Percentiles rank a stretch among this genome's conserved stretches.
phyloP scores from a whole-genome alignment of 2,888 invertebrate genomes.

The Lysandra bellargus region DNA sequence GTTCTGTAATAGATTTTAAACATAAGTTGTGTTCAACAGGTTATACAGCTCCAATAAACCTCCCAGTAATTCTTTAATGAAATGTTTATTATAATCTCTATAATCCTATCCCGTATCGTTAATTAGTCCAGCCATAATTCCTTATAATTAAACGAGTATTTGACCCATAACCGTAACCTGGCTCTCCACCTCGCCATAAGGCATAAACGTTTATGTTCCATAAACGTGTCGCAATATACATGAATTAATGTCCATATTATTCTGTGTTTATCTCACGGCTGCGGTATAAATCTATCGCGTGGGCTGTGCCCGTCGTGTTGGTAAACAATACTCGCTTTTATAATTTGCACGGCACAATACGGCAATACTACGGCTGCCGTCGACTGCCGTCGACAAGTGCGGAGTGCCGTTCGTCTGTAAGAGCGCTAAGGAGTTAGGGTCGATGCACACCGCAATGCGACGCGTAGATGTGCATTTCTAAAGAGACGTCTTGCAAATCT shows the following conservation, averaged over 20 bases:
- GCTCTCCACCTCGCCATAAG: slow-evolving; percentile 71
- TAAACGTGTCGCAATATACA: slow-evolving; percentile 74
- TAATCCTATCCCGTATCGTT: background rate
- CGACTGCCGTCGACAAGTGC: too few relatives aligned
- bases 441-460: too few relatives aligned
- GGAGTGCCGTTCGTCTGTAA: too few relatives aligned
- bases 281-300: slow-evolving; percentile 45
- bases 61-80: too few relatives aligned
- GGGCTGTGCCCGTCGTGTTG: background rate
- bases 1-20: too few relatives aligned
- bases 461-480: too few relatives aligned
- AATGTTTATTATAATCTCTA: slow-evolving; percentile 44
- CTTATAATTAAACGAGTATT: slow-evolving; percentile 65
- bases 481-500: too few relatives aligned
- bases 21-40: too few relatives aligned
- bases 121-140: slow-evolving; percentile 50
- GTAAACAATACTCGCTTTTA: background rate
- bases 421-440: too few relatives aligned
- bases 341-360: too few relatives aligned
- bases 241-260: slow-evolving; percentile 70
- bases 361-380: too few relatives aligned
- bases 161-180: slow-evolving; percentile 66
- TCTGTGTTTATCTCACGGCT: slow-evolving; percentile 55
- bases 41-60: too few relatives aligned
- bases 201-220: slow-evolving; percentile 76